Evolutionary conservation across 2,888 invertebrate genomes (phyloP).

Genomic region (Leucoma salicis): DNA sequence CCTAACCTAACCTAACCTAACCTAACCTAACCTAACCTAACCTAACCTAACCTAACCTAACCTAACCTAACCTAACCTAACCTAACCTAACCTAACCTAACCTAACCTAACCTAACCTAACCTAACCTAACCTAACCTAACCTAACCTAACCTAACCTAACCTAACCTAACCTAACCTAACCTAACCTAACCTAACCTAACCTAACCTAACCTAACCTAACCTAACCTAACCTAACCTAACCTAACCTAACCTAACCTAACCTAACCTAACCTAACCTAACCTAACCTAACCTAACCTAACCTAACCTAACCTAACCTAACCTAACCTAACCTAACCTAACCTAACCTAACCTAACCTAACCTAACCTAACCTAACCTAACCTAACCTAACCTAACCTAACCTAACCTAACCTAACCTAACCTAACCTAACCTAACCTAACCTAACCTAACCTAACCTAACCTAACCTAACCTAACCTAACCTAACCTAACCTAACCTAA

Average conservation of each 20-base stretch:
- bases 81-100: constrained; percentile 10
- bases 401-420: constrained; percentile 26
- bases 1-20: constrained; percentile 19
- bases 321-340: constrained; percentile 22
- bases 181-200: constrained; percentile 23
- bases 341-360: constrained; percentile 20
- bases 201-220: constrained; percentile 22
- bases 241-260: constrained; percentile 21
- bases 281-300: constrained; percentile 22
- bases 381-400: constrained; percentile 25
- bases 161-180: constrained; percentile 23
- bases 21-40: constrained; percentile 15
- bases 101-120: constrained; percentile 17
- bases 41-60: constrained; percentile 15
- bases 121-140: constrained; percentile 22
- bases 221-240: constrained; percentile 20
- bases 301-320: constrained; percentile 22
- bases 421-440: constrained; percentile 26
- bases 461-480: constrained; percentile 19
- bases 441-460: constrained; percentile 22
- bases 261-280: constrained; percentile 22
- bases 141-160: constrained; percentile 20
- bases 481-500: constrained; percentile 23
- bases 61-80: constrained; percentile 8
- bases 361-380: constrained; percentile 15